These are phyloP conservation scores for Ophioninae sp. DNA, from an alignment of 2,888 invertebrate species.

Conservation along the genomic window DNA sequence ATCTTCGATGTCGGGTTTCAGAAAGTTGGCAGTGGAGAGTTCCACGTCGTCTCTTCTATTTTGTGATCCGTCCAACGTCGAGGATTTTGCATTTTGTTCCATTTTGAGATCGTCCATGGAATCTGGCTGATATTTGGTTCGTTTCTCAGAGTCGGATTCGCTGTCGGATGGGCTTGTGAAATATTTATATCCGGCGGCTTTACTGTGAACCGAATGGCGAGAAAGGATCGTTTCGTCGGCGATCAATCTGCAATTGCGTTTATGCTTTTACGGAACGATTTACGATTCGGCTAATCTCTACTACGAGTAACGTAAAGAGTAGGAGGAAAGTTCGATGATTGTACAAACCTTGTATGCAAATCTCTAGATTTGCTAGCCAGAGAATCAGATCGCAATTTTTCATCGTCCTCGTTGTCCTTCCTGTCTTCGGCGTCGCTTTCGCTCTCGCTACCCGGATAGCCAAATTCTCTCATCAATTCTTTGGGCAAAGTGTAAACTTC, in stretches of 20 bases:
- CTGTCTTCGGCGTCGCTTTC: constrained; percentile 59
- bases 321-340: constrained; percentile 11
- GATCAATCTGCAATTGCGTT: constrained; percentile 66
- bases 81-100: constrained; percentile 1
- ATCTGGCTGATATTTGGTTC: constrained; percentile 35
- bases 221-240: constrained; percentile 36
- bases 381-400: constrained; percentile 29
- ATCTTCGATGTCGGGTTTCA: constrained; percentile 52
- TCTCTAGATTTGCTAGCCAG: constrained; percentile 71
- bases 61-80: constrained; percentile 17
- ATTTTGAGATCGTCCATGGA: constrained; percentile 15
- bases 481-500: constrained; percentile 64
- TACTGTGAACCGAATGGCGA: constrained; percentile 24
- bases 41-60: constrained; percentile 13
- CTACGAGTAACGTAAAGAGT: constrained; percentile 66
- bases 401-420: neutral
- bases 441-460: constrained; percentile 65
- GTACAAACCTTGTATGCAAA: constrained; percentile 73
- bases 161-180: constrained; percentile 46
- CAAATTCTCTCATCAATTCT: constrained; percentile 65
- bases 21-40: constrained; percentile 38
- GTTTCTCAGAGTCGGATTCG: constrained; percentile 60
- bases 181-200: constrained; percentile 34
- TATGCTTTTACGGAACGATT: constrained; percentile 24
- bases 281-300: constrained; percentile 12